Evolutionary conservation across 2,113 vertebrate species (phyloP), one percentile per base, ranked within the genome.

Genomic region (Clarias batrachus): DNA sequence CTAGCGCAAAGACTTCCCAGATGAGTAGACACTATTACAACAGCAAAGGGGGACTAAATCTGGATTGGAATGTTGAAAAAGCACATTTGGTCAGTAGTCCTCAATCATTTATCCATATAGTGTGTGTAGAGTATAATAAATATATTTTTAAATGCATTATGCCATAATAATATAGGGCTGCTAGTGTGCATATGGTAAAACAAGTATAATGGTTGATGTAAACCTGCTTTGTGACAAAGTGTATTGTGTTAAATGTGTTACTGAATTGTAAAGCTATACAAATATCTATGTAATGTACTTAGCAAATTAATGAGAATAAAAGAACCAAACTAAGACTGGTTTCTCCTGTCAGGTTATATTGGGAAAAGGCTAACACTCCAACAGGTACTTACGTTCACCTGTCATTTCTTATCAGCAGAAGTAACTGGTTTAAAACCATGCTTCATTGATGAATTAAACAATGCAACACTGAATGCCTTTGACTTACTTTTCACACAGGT

Each of bases 401-500:
- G 11, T 71, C 17, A 71, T 71, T 21, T 74, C 10, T 73, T 41
- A 27, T 27, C 27, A 79, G 16, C 14, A 79, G 23, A n/a, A 59
- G 17, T 33, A 79, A 79, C 16, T 59, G 27, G 3, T 57, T 59
- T 56, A 27, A 57, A 79, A 57, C 19, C 16, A 33, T 59, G n/a
- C 41, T 16, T 57, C 5, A 30, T 19, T 57, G n/a, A 57, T 57
- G 1, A 56, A 57, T 83, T 9, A 57, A 52, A 57, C 17, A 57
- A 71, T 27, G 3, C 27, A 23, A 83, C 59, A 37, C 11, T 56
- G 19, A 33, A 62, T 33, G 52, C 48, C 13, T 16, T 13, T 27
- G n/a, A 54, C 94, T 95, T 88, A 98, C 97, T 96, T 92, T 97
- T 97, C 84, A 96, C 94, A 91, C 97, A 98, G 66, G 95, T 96